Percentiles rank a stretch among this genome's conserved stretches.
phyloP scores from a whole-genome alignment of 2,113 vertebrate genomes.

The Antigone vipio region DNA sequence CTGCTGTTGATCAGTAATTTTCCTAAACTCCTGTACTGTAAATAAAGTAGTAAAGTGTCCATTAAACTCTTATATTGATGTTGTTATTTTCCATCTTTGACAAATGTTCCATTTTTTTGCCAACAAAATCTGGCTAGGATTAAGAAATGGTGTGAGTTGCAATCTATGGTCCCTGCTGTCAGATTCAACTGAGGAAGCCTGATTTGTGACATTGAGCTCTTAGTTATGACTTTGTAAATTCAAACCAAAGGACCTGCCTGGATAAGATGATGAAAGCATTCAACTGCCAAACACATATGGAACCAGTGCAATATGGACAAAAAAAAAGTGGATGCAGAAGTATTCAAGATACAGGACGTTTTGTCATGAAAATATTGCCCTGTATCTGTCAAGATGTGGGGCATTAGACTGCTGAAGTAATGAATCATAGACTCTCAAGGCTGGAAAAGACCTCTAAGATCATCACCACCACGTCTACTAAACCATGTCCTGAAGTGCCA shows the following conservation, averaged over 20 bases:
- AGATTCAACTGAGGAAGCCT: not conserved
- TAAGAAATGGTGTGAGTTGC: not conserved
- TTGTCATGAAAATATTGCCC: not conserved
- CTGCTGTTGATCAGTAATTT: not conserved
- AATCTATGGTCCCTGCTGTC: not conserved
- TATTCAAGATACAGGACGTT: not conserved
- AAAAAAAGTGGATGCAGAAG: fast-evolving
- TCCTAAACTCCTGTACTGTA: not conserved
- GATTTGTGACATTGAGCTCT: not conserved
- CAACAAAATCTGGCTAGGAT: not conserved
- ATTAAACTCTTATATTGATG: not conserved
- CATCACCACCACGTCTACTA: no score
- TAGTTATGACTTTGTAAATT: not conserved
- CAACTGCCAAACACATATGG: not conserved
- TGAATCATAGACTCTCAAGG: no score
- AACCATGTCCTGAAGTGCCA: no score
- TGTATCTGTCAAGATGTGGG: no score
- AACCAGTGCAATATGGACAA: not conserved
- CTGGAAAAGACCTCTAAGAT: no score
- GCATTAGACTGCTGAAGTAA: not conserved
- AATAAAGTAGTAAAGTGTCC: not conserved
- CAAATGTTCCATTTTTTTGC: not conserved
- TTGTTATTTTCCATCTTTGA: not conserved
- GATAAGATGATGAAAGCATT: not conserved
- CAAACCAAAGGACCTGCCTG: not conserved